These are phyloP conservation scores for Charina bottae DNA, from an alignment of 2,113 vertebrate genomes.

Conservation along the genomic window DNA sequence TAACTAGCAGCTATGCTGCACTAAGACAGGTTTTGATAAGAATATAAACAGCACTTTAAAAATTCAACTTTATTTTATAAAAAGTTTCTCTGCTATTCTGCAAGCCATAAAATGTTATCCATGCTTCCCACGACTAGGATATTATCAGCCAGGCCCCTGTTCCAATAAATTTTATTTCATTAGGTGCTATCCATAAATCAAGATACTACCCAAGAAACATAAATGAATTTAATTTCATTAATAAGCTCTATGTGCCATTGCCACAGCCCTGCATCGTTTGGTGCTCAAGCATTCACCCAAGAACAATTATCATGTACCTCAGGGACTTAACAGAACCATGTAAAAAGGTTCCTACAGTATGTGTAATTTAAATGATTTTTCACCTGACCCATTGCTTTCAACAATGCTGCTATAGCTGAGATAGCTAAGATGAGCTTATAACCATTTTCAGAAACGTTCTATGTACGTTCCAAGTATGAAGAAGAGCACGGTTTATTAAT, in stretches of 20 bases:
- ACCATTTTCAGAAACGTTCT: not conserved
- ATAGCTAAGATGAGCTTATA: constrained; percentile 12
- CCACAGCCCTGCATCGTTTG: not conserved
- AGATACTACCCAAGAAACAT: not conserved
- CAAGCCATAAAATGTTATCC: not conserved
- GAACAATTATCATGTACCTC: not conserved
- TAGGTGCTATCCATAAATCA: not conserved
- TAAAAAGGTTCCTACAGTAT: not conserved
- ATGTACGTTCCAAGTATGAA: constrained; percentile 1
- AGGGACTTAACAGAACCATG: not conserved
- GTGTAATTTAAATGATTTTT: not conserved
- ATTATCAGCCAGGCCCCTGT: not conserved
- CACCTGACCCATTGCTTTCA: not conserved
- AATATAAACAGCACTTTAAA: not conserved
- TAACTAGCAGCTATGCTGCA: not conserved
- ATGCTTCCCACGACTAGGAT: not conserved
- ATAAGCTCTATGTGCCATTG: not conserved
- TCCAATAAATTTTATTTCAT: not conserved
- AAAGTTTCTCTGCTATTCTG: not conserved
- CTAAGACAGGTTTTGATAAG: not conserved
- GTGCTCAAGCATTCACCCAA: not conserved
- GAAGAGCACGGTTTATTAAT: constrained; percentile 8
- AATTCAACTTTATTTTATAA: not conserved
- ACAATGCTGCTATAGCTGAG: not conserved
- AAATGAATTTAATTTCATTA: not conserved